Conservation (phyloP, 2,888 invertebrate species). For the Caenorhabditis panamensis region DNA sequence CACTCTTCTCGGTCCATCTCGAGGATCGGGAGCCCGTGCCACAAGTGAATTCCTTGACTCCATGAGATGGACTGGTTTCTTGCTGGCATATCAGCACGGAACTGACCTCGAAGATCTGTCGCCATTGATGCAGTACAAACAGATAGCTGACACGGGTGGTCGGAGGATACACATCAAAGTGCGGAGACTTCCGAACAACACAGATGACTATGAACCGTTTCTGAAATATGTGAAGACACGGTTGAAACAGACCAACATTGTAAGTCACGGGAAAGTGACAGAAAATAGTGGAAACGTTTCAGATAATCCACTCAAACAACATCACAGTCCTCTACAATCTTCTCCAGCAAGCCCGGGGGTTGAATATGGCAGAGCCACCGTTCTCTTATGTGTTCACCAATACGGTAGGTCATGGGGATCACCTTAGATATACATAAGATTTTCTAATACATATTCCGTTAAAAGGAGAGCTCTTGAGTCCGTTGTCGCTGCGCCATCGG, state of each 20-base stretch:
- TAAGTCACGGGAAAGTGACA: slow-evolving; percentile 40
- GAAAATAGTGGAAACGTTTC: slow-evolving; percentile 29
- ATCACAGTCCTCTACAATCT: slow-evolving; percentile 76
- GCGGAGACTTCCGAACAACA: slow-evolving; percentile 70
- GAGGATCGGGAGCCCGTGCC: slow-evolving; percentile 65
- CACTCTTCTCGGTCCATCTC: slow-evolving; percentile 64
- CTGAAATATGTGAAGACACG: slow-evolving; percentile 76
- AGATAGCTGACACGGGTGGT: slow-evolving; percentile 56
- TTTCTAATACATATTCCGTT: too few species aligned
- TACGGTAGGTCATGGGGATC: too few species aligned
- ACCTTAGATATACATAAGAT: too few species aligned
- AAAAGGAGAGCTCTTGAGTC: too few species aligned
- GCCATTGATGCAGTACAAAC: slow-evolving; percentile 66
- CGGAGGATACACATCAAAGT: slow-evolving; percentile 62
- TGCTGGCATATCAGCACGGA: slow-evolving; percentile 70
- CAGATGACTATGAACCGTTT: slow-evolving; percentile 75
- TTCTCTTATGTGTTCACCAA: slow-evolving; percentile 79
- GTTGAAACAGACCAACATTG: slow-evolving; percentile 77
- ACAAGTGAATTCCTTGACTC: slow-evolving; percentile 71
- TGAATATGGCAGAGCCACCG: slow-evolving; percentile 79
- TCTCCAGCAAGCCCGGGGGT: slow-evolving; percentile 72
- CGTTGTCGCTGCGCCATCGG: too few species aligned
- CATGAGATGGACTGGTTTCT: slow-evolving; percentile 69
- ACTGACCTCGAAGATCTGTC: slow-evolving; percentile 66
- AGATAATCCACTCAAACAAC: slow-evolving; percentile 79